Evolutionary conservation across 2,797 vertebrate species (phyloP), one percentile per base, ranked within the genome.

Genomic region (Hipposideros larvatus): DNA sequence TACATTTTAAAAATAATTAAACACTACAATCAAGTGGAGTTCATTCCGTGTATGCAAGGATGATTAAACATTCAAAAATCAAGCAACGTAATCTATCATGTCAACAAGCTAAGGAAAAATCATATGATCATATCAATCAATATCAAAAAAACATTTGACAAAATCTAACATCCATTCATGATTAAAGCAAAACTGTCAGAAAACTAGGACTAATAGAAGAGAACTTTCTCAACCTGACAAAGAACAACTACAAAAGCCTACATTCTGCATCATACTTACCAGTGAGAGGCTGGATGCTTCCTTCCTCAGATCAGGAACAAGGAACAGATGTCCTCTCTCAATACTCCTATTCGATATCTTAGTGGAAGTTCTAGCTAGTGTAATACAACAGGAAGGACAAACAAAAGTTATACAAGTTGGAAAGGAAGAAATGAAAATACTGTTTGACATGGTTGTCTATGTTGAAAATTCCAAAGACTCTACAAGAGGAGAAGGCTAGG

Each of bases 161-260:
- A 86, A 55, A 82, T 48, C 13, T 82, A 80, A 90, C 10, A 59
- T 41, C 13, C 22, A 66, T 18, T 90, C 41, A 66, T 59, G 4
- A 77, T 46, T 63, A 43, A 43, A 43, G 43, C 4, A 43, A 65
- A 68, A 21, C 4, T 48, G 15, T 48, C 26, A 61, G 15, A 46
- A 82, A 91, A 80, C 53, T 51, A 61, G 31, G 43, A 71, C 70
- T 19, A 59, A 90, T 15, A 65, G 34, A 61, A 77, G 70, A 92
- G 53, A 89, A 89, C 1, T 41, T 78, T 55, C 46, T 73, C 26
- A 48, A 18, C 18, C 46, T 53, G 34, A 83, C 19, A 70, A 70
- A 75, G 18, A 91, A 80, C 15, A 82, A 66, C 28, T 89, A 66
- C 11, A 95, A 80, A 91, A 91, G 48, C 66, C 19, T 73, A 73